Conservation (phyloP, 2,888 invertebrate species). For the Spodoptera exigua region DNA sequence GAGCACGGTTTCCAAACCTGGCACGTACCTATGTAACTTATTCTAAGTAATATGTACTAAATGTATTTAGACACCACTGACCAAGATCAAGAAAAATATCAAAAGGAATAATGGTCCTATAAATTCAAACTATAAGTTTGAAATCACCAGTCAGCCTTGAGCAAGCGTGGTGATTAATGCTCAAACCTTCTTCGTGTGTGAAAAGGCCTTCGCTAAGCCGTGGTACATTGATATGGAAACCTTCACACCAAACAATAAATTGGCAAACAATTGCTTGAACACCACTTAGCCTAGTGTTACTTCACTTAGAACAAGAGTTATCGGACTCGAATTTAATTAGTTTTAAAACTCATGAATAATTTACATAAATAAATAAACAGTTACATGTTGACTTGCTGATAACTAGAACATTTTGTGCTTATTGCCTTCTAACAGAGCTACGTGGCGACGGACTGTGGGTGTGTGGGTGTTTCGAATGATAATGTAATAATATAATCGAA, state of each 20-base stretch:
- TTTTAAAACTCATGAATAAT: slow-evolving; percentile 54
- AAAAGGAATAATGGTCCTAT: too few relatives aligned
- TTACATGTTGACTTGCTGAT: slow-evolving; percentile 28
- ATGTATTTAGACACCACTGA: too few relatives aligned
- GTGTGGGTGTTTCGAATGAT: slow-evolving; percentile 24
- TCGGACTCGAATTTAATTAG: slow-evolving; percentile 45
- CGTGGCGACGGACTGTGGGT: slow-evolving; percentile 35
- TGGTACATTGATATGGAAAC: too few relatives aligned
- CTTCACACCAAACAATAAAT: neutral
- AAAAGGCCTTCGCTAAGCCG: too few relatives aligned
- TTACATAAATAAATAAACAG: slow-evolving; percentile 39
- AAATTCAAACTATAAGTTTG: too few relatives aligned
- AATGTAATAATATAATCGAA: slow-evolving; percentile 41
- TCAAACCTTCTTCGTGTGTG: too few relatives aligned
- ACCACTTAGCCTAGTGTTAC: slow-evolving; percentile 3
- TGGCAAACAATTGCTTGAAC: slow-evolving; percentile 4
- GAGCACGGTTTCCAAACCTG: too few relatives aligned
- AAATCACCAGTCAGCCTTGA: too few relatives aligned
- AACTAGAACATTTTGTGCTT: slow-evolving; percentile 41
- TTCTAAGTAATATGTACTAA: too few relatives aligned
- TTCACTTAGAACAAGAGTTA: slow-evolving; percentile 20
- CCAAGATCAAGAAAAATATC: too few relatives aligned
- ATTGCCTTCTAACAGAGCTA: slow-evolving; percentile 12
- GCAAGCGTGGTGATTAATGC: too few relatives aligned
- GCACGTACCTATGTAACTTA: too few relatives aligned